Evolutionary conservation across 2,888 invertebrate genomes (phyloP).

Genomic region (Rhyacophila evoluta): DNA sequence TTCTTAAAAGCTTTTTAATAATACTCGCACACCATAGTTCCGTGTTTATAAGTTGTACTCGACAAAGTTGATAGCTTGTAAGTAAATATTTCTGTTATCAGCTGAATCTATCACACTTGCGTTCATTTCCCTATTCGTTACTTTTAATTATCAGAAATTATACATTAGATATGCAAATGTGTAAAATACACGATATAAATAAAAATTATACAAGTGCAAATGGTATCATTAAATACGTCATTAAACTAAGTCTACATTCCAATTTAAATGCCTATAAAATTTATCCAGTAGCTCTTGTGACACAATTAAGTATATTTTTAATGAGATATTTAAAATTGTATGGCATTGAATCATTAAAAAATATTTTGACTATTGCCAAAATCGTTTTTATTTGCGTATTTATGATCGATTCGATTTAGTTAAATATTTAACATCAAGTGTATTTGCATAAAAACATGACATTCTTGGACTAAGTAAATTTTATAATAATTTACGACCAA

Average conservation of each 20-base stretch:
- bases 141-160: neutral
- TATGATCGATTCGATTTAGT: no score
- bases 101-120: neutral
- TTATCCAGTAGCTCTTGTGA: neutral
- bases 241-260: neutral
- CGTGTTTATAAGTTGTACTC: no score
- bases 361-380: neutral
- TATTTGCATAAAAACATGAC: no score
- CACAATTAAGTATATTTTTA: neutral
- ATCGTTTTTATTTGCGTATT: no score
- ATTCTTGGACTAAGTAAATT: no score
- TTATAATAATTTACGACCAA: no score
- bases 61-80: no score
- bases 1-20: no score
- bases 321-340: neutral
- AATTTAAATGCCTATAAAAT: neutral
- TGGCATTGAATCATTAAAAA: neutral
- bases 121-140: neutral
- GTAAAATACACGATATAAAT: neutral
- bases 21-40: no score
- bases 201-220: neutral
- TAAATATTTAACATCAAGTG: no score
- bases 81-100: neutral
- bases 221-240: neutral
- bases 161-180: neutral